These are phyloP conservation scores for Anniella stebbinsi DNA, from an alignment of 2,797 vertebrate genomes.

Conservation along the genomic window DNA sequence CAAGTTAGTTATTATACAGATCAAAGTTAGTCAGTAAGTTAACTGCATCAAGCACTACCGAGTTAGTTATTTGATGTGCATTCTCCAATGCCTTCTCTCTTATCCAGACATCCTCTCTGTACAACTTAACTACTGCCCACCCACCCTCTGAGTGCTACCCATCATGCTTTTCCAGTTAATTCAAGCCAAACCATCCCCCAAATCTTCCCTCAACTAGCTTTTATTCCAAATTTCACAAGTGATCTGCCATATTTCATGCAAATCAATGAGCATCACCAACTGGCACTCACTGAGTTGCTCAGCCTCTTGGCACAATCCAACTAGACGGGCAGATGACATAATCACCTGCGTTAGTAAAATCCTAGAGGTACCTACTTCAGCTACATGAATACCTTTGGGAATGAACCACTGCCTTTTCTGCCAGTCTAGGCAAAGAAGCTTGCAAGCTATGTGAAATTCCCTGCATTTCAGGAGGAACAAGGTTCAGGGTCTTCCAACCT, in stretches of 20 bases:
- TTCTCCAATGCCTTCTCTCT: neutral
- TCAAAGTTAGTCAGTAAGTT: neutral
- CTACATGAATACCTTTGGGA: neutral
- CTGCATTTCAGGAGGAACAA: neutral
- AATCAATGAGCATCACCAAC: neutral
- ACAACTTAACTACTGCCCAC: neutral
- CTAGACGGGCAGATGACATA: neutral
- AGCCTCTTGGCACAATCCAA: neutral
- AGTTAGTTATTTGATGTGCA: neutral
- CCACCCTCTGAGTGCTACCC: neutral
- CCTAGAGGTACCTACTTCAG: neutral
- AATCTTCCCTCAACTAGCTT: neutral
- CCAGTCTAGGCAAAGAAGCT: neutral
- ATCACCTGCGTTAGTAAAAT: neutral
- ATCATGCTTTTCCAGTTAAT: neutral
- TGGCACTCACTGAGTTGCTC: neutral
- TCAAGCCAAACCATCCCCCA: neutral
- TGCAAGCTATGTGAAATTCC: neutral
- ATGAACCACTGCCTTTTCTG: no score
- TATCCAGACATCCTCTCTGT: neutral
- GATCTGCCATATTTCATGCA: neutral
- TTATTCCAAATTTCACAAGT: neutral
- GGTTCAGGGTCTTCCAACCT: neutral
- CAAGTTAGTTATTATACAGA: neutral
- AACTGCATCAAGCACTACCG: neutral